Evolutionary conservation across 2,113 vertebrate genomes (phyloP), one percentile per base, ranked within the genome.

Genomic region (Heterochromis multidens): DNA sequence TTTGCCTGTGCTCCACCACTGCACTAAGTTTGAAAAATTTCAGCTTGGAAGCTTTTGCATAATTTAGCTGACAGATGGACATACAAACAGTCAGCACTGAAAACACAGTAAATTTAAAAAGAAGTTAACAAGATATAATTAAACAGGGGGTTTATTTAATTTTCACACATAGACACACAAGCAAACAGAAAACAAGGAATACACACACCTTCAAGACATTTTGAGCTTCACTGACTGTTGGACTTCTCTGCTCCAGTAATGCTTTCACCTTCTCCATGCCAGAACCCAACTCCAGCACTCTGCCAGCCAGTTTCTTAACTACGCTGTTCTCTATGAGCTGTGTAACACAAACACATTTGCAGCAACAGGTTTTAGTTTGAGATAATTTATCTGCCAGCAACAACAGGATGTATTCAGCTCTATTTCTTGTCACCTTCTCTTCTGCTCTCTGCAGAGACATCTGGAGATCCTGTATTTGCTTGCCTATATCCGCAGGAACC

Each of bases 191-290:
- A 58, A 10, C 16, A 72, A 65, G 2, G 43, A 29, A 21, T 6
- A 58, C 5, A 92, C 91, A 74, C 49, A 99, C 98, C 97, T 99
- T 99, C 61, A 98, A 96, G 59, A 95, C 88, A 83, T 94, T 94
- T 83, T 97, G 96, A 60, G 98, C 98, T 85, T 97, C 96, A 61
- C 67, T 79, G 52, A 98, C 89, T 61, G 94, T 97, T 91, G 96
- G 85, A 85, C 96, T 97, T 88, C 93, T 97, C 87, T 97, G 95
- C 81, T 97, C 95, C 70, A 99, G 93, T 91, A 97, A 95, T 14
- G 89, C 92, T 89, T 97, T 96, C n/a, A 98, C 92, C 52, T 88
- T 94, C 67, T 88, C 93, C 77, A 99, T 7, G 95, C 97, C 61
- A 61, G 93, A 83, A 83, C 95, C 88, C 59, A 98, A 96, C 67